Percentiles rank a stretch among this genome's conserved stretches.
phyloP scores from a whole-genome alignment of 2,888 invertebrate genomes.

The Drosophila colorata region DNA sequence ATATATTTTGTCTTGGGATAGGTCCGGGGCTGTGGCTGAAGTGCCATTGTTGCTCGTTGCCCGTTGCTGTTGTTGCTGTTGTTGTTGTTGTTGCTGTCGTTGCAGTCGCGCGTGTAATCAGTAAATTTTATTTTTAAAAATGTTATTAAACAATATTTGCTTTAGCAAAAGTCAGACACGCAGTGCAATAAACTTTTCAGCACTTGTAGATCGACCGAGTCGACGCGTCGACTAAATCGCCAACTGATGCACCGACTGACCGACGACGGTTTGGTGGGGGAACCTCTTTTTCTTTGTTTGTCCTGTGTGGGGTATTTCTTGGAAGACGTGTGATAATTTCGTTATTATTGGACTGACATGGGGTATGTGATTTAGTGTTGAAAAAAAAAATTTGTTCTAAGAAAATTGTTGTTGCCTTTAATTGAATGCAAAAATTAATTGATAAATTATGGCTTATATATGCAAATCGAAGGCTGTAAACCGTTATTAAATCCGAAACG shows the following conservation, averaged over 20 bases:
- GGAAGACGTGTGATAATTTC: constrained; percentile 37
- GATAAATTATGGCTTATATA: not conserved
- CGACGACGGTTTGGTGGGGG: constrained; percentile 20
- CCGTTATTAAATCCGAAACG: too few relatives aligned
- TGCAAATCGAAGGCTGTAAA: too few relatives aligned
- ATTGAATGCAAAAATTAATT: not conserved
- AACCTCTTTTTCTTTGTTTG: constrained; percentile 42
- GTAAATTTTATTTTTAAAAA: constrained; percentile 79
- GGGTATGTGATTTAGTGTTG: not conserved
- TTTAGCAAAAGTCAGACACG: constrained; percentile 70
- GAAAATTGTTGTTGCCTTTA: not conserved
- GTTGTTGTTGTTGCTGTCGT: constrained; percentile 16
- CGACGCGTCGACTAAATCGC: constrained; percentile 20
- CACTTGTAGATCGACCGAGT: constrained; percentile 53
- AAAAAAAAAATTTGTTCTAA: not conserved
- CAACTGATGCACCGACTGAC: constrained; percentile 22
- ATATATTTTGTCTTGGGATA: constrained; percentile 64
- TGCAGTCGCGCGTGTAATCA: constrained; percentile 64
- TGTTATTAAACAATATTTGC: constrained; percentile 80
- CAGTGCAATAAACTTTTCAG: constrained; percentile 79
- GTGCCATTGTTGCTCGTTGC: constrained; percentile 41
- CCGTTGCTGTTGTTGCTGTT: not conserved
- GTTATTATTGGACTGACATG: constrained; percentile 15
- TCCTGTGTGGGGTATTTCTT: constrained; percentile 24
- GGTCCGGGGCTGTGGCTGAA: constrained; percentile 52